Evolutionary conservation across 2,113 vertebrate genomes (phyloP).

Genomic region (Osmerus mordax): DNA sequence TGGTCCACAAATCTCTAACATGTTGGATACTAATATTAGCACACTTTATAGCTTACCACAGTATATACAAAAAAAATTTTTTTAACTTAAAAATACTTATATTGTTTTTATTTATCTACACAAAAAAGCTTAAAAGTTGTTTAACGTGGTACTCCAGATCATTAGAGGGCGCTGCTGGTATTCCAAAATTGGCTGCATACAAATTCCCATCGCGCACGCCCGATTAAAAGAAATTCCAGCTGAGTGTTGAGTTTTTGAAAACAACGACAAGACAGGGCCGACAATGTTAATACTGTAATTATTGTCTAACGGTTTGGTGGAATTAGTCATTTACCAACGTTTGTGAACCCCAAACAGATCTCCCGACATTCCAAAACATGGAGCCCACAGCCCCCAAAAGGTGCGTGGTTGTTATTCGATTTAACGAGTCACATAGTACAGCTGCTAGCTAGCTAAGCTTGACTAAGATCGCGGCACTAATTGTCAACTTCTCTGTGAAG

Average conservation of each 20-base stretch:
- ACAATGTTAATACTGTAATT: slow-evolving; percentile 53
- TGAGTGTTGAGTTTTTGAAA: slow-evolving; percentile 57
- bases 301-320: neutral
- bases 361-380: slow-evolving; percentile 36
- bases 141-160: slow-evolving; percentile 21
- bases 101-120: neutral
- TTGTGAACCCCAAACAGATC: neutral
- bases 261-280: slow-evolving; percentile 42
- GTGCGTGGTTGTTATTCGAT: slow-evolving; percentile 33
- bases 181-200: no score
- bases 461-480: no score
- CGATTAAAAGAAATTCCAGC: slow-evolving; percentile 39
- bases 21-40: no score
- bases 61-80: no score
- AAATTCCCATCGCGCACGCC: neutral
- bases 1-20: slow-evolving; percentile 1
- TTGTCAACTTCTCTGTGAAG: neutral
- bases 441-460: neutral
- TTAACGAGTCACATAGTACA: neutral
- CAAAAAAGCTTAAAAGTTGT: neutral
- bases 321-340: neutral
- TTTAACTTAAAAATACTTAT: neutral
- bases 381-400: slow-evolving; percentile 66
- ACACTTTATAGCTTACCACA: no score
- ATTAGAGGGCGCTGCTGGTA: slow-evolving; percentile 19